These are phyloP conservation scores for Lingula anatina DNA, from an alignment of 2,888 invertebrate species.

Conservation along the genomic window DNA sequence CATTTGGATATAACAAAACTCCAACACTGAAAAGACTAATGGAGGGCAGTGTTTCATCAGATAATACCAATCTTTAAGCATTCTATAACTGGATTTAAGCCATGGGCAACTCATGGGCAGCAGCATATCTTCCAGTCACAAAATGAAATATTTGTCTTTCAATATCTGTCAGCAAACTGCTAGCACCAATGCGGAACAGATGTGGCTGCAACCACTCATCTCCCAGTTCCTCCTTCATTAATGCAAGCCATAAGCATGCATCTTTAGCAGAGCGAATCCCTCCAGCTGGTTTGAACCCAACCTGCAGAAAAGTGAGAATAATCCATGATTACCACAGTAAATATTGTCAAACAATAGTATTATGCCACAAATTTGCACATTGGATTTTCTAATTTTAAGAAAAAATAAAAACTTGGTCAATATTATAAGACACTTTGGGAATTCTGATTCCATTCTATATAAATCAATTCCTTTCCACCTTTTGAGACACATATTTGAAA, in stretches of 20 bases:
- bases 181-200: conserved; percentile 91
- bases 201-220: conserved; percentile 73
- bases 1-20: no score
- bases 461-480: no score
- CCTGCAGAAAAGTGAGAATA: conserved; percentile 55
- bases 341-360: neutral
- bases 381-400: no score
- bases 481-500: no score
- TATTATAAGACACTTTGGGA: no score
- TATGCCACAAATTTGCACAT: no score
- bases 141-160: conserved; percentile 53
- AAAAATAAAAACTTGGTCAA: no score
- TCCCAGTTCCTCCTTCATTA: conserved; percentile 81
- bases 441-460: no score
- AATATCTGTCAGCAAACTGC: conserved; percentile 78
- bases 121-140: conserved; percentile 48
- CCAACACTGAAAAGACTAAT: no score
- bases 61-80: no score
- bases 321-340: neutral
- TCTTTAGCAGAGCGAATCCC: conserved; percentile 83
- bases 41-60: no score
- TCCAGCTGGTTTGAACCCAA: conserved; percentile 97
- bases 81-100: conserved; percentile 24
- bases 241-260: conserved; percentile 77
- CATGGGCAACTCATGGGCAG: conserved; percentile 46